Conservation (phyloP, 1,140 invertebrate species). For the Anagrus nilaparvatae region DNA sequence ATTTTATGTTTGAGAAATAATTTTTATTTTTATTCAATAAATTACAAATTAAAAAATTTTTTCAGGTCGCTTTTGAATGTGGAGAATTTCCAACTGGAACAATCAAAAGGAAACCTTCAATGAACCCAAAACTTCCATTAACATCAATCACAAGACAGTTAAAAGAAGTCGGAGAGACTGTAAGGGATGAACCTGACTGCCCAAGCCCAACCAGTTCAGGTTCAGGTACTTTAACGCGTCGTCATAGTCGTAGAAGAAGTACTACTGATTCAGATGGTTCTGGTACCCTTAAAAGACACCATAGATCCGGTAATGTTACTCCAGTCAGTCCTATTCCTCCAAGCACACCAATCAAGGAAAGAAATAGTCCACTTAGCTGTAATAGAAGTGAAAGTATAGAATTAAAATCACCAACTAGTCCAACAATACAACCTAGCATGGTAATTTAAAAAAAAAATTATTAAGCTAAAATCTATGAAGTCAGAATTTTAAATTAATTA, state of each 20-base stretch:
- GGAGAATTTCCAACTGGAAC: slow-evolving; percentile 50
- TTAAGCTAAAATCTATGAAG: neutral
- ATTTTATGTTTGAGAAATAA: too few relatives aligned
- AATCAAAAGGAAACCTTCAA: slow-evolving; percentile 79
- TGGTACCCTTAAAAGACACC: slow-evolving; percentile 51
- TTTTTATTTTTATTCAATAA: too few relatives aligned
- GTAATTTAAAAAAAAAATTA: slow-evolving; percentile 24
- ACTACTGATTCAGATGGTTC: slow-evolving; percentile 49
- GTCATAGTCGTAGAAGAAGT: slow-evolving; percentile 47
- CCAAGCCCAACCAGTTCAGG: slow-evolving; percentile 38
- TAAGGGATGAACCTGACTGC: slow-evolving; percentile 37
- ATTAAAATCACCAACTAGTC: slow-evolving; percentile 36
- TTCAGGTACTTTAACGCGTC: slow-evolving; percentile 44
- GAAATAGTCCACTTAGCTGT: slow-evolving; percentile 35
- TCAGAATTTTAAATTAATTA: neutral
- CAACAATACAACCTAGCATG: slow-evolving; percentile 38
- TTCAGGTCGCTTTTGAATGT: slow-evolving; percentile 42
- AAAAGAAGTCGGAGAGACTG: slow-evolving; percentile 67
- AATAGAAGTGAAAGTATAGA: slow-evolving; percentile 34
- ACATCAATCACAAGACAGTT: slow-evolving; percentile 83
- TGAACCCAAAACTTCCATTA: slow-evolving; percentile 81
- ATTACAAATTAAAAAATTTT: too few relatives aligned
- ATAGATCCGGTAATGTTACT: slow-evolving; percentile 41
- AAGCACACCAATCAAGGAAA: slow-evolving; percentile 42
- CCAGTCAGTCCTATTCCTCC: slow-evolving; percentile 41